Evolutionary conservation across 2,888 invertebrate genomes (phyloP), one percentile per base, ranked within the genome.

Genomic region (Coelopa pilipes): DNA sequence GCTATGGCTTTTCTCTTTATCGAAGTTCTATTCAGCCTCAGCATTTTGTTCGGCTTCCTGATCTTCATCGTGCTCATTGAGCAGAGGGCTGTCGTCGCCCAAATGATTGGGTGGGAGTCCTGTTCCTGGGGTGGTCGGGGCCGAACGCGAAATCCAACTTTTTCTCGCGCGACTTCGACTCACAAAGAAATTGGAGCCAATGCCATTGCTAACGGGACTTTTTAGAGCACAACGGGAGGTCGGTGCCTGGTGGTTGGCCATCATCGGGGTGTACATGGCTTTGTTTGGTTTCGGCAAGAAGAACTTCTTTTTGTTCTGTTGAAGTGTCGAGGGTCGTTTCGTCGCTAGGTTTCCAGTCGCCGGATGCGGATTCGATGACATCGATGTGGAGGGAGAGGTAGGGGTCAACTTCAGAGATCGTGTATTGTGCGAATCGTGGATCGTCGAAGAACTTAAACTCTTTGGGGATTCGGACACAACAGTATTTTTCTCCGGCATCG

Each of bases 101-200:
- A 92, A 89, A 2, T 90, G 85, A 79, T 89, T 90, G 12, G 93
- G 92, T 17, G 92, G 92, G 71, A 92, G 88, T 10, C 83, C 84
- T 47, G 91, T 91, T 49, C 92, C 88, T 0, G 95, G 95, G 0
- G 94, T 95, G 2, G 93, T 93, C 0, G 95, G 95, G 0, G 95
- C 95, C 0, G 94, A 94, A 34, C 93, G 88, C 0, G 94, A 93
- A 10, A 93, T 89, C 89, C 92, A 92, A 60, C 92, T 89, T 75
- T 90, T 87, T 68, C 89, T 88, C 10, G 88, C 87, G 1, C 89
- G 86, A 9, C 83, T 83, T 3, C 86, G 84, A 59, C 81, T 82
- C 9, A 84, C 80, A 72, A 86, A 86, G 77, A 87, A 87, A 73
- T 81, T 86, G 57, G 84, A 84, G 1, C 82, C 83, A 1, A 85